Evolutionary conservation across 2,797 vertebrate species (phyloP).

Genomic region (Myripristis jacobus): DNA sequence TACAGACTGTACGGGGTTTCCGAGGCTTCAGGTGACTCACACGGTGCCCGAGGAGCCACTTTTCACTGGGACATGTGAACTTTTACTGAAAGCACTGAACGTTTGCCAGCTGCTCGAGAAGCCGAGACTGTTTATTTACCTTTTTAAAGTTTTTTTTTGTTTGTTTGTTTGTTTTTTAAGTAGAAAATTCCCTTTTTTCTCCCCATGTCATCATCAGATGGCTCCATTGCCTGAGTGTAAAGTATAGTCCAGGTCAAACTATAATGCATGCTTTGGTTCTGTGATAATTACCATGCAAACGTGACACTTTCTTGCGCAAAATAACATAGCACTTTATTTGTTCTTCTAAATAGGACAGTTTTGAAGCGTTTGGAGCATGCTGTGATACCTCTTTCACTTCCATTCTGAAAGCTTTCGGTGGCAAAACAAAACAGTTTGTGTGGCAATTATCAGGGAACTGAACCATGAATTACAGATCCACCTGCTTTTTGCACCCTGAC

Average conservation of each 20-base stretch:
- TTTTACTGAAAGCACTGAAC: not conserved
- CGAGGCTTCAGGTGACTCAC: not conserved
- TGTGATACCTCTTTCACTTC: not conserved
- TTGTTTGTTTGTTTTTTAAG: not conserved
- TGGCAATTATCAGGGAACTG: no score
- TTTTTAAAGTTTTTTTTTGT: not conserved
- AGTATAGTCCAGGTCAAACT: not conserved
- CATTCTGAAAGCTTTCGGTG: no score
- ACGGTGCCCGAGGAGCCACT: not conserved
- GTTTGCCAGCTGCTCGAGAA: not conserved
- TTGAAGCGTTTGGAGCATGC: no score
- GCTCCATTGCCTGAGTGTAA: conserved; percentile 8
- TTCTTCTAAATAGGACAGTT: no score
- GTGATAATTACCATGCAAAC: not conserved
- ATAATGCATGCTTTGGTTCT: not conserved
- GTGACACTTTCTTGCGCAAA: not conserved
- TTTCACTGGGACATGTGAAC: conserved; percentile 9
- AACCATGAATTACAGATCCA: no score
- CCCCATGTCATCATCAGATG: conserved; percentile 9
- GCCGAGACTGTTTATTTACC: no score
- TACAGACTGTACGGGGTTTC: not conserved
- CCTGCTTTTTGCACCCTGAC: no score
- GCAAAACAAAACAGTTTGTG: no score
- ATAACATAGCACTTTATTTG: not conserved
- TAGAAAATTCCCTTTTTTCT: not conserved